Base-by-base conservation (phyloP, 1,140 invertebrate species). In the Adoxophyes honmai region DNA sequence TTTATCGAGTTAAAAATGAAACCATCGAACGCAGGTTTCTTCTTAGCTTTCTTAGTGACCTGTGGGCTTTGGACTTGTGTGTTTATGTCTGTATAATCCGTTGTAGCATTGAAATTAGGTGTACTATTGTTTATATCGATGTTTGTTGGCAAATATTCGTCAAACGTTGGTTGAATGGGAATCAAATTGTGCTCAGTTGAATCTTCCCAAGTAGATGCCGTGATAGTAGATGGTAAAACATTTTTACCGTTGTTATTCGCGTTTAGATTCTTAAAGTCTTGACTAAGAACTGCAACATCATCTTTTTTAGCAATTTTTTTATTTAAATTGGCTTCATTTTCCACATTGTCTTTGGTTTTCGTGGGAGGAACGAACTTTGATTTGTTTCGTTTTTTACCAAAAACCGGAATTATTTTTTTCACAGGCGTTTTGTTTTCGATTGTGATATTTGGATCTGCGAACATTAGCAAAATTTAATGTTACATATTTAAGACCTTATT, bases 1-100 rank as follows among this genome's bases (percentile, higher is more conserved):
- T 79, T 77, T 13, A 75, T 54, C 7, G 77, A 73, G 44, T 61
- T 62, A 7, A 70, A 74, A 59, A 84, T 66, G 5, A 77, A 6
- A 48, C 72, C 69, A 8, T 70, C 62, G 52, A 79, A 55, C 9
- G 35, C 15, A 2, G 38, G 59, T 38, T 48, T 10, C 52, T 52
- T 61, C 14, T 55, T 59, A 15, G 37, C 60, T 56, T 56, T 64
- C 54, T 60, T 60, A 28, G 21, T n/a, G n/a, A n/a, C n/a, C n/a
- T n/a, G 21, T 28, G 21, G 2, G 6, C 21, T 28, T 28, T 28
- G 21, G 21, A 6, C 6, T 28, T 3, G 21, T 3, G 6, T 28
- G 6, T 28, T 28, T 28, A 6, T 28, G 21, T 28, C 6, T 28
- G 21, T 2, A 8, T 56, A 55, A 59, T 38, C 38, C 33, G 9